Base-by-base conservation (phyloP, 2,888 invertebrate species). In the Germaria angustata region DNA sequence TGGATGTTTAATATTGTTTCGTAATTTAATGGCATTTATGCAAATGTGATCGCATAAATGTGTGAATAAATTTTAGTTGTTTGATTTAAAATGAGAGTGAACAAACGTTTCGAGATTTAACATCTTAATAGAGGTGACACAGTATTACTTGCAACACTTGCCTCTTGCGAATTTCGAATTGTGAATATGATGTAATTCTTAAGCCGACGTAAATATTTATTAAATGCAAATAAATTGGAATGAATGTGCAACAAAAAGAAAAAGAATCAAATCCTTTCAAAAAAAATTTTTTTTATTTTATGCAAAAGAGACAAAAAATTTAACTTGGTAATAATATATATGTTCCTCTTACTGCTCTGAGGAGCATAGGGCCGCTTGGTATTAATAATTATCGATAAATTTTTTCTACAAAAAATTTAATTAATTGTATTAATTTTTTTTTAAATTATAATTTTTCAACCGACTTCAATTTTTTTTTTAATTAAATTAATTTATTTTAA, bases 111-210 rank as follows among this genome's bases (percentile, higher is more conserved):
- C 24, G 22, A 28, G 28, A 5, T 34, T 68, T 68, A 20, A 68
- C 41, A 68, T 77, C 41, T 77, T 44, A 53, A 77, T 53, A 55
- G 39, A 76, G 49, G 20, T 59, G 76, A 44, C 41, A 68, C 20
- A 20, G 32, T 44, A 41, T 24, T 53, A 61, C 11, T 41, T 59
- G 51, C 59, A 77, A 77, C 76, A 77, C 59, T 68, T 66, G 76
- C 51, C n/a, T n/a, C 24, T 9, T 55, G 2, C 15, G 0, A 13
- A 44, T 66, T 57, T n/a, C 0, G 2, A 53, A 3, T 24, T 24
- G 36, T 39, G 41, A 66, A 24, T 57, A 44, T 59, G 41, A 36
- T 39, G 36, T 28, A 44, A 63, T 39, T 36, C 22, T 15, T 51
- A 68, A 51, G 41, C 11, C 22, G 24, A 59, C 15, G 39, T 13